These are phyloP conservation scores for Probaryconus sp. DNA, from an alignment of 1,140 invertebrate genomes.

Conservation along the genomic window DNA sequence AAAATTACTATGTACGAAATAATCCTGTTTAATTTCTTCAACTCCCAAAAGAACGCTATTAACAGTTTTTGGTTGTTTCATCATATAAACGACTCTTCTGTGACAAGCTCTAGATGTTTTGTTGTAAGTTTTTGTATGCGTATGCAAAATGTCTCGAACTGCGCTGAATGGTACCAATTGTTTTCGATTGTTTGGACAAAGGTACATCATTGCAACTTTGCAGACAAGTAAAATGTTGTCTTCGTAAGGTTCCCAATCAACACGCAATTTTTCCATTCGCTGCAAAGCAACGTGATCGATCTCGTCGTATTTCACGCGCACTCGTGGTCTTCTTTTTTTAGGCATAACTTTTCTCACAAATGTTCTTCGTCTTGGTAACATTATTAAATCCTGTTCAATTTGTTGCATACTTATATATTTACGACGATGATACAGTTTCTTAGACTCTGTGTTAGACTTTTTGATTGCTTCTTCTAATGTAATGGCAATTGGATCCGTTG, in stretches of 20 bases:
- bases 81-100: constrained; percentile 81
- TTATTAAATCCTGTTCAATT: constrained; percentile 56
- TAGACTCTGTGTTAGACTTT: constrained; percentile 11
- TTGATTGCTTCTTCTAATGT: constrained; percentile 23
- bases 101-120: constrained; percentile 86
- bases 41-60: constrained; percentile 81
- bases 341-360: constrained; percentile 71
- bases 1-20: constrained; percentile 74
- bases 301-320: constrained; percentile 81
- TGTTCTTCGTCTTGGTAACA: constrained; percentile 55
- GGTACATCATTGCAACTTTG: constrained; percentile 82
- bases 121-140: constrained; percentile 78
- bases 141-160: constrained; percentile 83
- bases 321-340: constrained; percentile 59
- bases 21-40: constrained; percentile 81
- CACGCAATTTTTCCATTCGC: constrained; percentile 82
- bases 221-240: constrained; percentile 84
- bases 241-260: constrained; percentile 81
- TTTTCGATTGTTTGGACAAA: constrained; percentile 79
- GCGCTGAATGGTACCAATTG: constrained; percentile 76
- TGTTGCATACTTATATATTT: constrained; percentile 31
- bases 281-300: constrained; percentile 83
- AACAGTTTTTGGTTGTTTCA: constrained; percentile 80
- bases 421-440: constrained; percentile 42
- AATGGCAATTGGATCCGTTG: constrained; percentile 18